Evolutionary conservation across 2,888 invertebrate species (phyloP), one percentile per base, ranked within the genome.

Genomic region (Lacanobia wlatinum): DNA sequence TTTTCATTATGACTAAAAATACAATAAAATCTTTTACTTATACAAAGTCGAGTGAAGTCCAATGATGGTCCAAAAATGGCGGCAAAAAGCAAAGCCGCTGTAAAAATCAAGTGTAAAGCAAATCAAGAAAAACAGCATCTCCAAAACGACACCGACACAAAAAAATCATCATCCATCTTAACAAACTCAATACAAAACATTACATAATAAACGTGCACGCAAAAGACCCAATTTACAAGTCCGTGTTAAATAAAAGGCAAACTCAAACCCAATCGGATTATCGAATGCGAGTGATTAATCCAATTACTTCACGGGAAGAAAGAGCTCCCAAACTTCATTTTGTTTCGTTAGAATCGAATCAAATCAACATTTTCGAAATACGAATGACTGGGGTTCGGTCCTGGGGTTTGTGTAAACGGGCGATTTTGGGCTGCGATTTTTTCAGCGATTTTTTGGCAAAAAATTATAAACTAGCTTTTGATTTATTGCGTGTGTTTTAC

Each of bases 281-380:
- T 82, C 60, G 74, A 63, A 73, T 76, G 69, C 76, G 76, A 72
- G 84, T 88, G 86, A 90, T 90, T 90, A 90, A 90, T 88, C 82
- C 86, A 88, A 90, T 90, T 89, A 88, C 85, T 82, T 84, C 84
- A 83, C 81, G 70, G 68, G 61, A 78, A 82, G 83, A 88, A 88
- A 86, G 85, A 88, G 82, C 85, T 87, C 76, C 84, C 80, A 76
- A 87, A 88, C 86, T 87, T 86, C 77, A 82, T 87, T 87, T 87
- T 81, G 84, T 83, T 84, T 79, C 79, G 82, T 77, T 80, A 78
- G 78, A 80, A 86, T 86, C 84, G 87, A 90, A 89, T 88, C 86
- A 86, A 87, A 87, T 87, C 85, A 85, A 84, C 87, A 83, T 88
- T 87, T 87, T 83, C 78, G 68, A 76, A 69, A 76, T 74, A 62